Percentiles rank a stretch among this genome's conserved stretches.
Evolutionary conservation across 2,113 vertebrate genomes (phyloP).

Genomic region (Chlorodrepanis virens): DNA sequence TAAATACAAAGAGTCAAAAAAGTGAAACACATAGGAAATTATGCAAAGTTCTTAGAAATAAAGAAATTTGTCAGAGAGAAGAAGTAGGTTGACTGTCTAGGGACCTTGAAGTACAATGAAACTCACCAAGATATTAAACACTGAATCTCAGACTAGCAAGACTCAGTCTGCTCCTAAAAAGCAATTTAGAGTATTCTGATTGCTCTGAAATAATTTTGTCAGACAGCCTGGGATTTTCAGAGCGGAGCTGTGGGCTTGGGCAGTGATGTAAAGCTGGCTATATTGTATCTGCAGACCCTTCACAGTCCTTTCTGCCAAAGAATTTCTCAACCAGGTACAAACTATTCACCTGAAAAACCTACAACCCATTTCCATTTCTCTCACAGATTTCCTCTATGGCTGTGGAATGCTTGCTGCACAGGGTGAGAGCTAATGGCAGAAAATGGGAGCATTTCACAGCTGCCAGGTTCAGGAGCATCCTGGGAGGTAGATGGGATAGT

Average conservation of each 20-base stretch:
- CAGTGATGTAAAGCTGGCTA: not conserved
- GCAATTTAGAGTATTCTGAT: conserved; percentile 26
- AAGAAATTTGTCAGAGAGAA: not conserved
- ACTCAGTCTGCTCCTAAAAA: not conserved
- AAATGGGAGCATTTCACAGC: not conserved
- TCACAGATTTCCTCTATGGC: not conserved
- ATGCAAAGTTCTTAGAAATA: not conserved
- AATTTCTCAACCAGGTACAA: not conserved
- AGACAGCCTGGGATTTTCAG: not conserved
- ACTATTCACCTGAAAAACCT: conserved; percentile 1
- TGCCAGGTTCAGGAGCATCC: not conserved
- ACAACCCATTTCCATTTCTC: not conserved
- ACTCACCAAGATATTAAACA: not conserved
- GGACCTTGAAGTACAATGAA: not conserved
- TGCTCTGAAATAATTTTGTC: conserved; percentile 5
- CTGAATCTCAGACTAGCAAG: not conserved
- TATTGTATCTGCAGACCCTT: not conserved
- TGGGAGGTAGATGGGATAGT: not conserved
- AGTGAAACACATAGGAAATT: not conserved
- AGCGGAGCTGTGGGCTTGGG: not conserved
- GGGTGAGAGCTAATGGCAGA: not conserved
- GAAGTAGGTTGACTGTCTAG: not conserved
- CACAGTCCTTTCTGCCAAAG: not conserved
- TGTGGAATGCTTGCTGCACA: not conserved
- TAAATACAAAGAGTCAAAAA: not conserved